Evolutionary conservation across 2,888 invertebrate species (phyloP).

Genomic region (Nesidiocoris tenuis): DNA sequence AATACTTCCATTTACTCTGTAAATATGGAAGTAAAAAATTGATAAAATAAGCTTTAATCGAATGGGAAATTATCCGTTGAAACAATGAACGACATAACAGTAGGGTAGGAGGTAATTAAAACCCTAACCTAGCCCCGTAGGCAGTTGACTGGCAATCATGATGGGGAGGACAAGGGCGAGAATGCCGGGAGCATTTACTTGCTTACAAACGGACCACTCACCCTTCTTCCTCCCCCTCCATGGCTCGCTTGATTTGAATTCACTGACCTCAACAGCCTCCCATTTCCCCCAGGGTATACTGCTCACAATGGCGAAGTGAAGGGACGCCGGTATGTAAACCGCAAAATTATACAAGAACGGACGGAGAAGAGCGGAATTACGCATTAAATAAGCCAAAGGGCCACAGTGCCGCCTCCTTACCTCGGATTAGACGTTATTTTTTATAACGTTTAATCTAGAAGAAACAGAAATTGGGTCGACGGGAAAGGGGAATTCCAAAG

Average conservation of each 20-base stretch:
- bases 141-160: constrained; percentile 25
- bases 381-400: constrained; percentile 36
- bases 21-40: too few relatives aligned
- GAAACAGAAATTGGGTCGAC: constrained; percentile 40
- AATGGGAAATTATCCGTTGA: too few relatives aligned
- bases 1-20: too few relatives aligned
- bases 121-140: constrained; percentile 1
- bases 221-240: background rate
- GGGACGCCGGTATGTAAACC: constrained; percentile 37
- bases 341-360: constrained; percentile 41
- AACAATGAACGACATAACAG: too few relatives aligned
- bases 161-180: background rate
- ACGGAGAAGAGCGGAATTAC: constrained; percentile 24
- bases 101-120: too few relatives aligned
- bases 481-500: constrained; percentile 9
- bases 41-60: too few relatives aligned
- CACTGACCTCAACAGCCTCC: constrained; percentile 40
- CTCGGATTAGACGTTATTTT: constrained; percentile 40
- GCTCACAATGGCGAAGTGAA: background rate
- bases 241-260: constrained; percentile 38
- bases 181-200: too few relatives aligned
- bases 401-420: constrained; percentile 13
- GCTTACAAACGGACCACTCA: too few relatives aligned
- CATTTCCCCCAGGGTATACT: background rate
- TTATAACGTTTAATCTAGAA: constrained; percentile 42